Evolutionary conservation across 2,113 vertebrate species (phyloP).

Genomic region (Eptesicus fuscus): DNA sequence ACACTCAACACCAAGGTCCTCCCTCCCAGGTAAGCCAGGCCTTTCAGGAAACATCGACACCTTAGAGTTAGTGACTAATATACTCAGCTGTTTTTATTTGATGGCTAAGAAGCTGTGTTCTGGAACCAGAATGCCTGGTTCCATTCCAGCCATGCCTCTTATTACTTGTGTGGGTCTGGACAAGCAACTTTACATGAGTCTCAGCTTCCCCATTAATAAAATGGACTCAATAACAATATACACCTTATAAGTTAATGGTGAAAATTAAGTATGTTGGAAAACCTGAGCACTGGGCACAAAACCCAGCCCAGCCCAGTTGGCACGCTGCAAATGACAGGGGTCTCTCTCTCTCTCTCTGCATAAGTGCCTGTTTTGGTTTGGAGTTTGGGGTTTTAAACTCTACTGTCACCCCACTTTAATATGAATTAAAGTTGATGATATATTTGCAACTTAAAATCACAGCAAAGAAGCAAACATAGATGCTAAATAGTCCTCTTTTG

Average conservation of each 20-base stretch:
- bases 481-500: background rate
- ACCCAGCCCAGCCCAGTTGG: background rate
- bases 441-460: background rate
- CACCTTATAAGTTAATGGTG: background rate
- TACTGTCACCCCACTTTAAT: background rate
- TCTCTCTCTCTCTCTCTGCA: background rate
- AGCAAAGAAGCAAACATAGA: background rate
- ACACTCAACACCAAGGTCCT: background rate
- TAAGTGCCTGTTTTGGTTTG: background rate
- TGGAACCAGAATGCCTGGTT: background rate
- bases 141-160: background rate
- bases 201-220: background rate
- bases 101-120: background rate
- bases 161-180: background rate
- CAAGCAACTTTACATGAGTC: background rate
- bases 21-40: background rate
- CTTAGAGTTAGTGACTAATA: background rate
- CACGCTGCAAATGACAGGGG: background rate
- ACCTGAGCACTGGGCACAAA: fast-evolving
- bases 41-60: background rate
- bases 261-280: background rate
- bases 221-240: background rate
- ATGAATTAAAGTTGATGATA: background rate
- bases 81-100: background rate
- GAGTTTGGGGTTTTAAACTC: background rate